Conservation (phyloP, 2,113 vertebrate species). For the Microtus ochrogaster region DNA sequence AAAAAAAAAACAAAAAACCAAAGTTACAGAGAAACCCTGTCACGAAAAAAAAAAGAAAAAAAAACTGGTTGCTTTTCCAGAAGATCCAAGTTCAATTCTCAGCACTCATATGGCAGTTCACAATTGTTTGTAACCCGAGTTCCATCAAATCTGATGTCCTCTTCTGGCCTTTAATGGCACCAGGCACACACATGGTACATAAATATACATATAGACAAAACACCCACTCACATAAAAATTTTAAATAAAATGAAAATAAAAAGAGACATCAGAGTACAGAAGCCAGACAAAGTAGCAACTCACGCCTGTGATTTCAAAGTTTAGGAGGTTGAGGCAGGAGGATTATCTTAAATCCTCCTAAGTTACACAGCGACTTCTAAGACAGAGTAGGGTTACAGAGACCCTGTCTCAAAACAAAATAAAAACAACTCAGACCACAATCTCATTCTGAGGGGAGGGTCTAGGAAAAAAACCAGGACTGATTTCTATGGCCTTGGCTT, state of each 20-base stretch:
- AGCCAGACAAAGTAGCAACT: neutral
- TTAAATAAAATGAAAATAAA: neutral
- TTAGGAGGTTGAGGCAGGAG: too few species aligned
- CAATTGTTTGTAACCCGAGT: neutral
- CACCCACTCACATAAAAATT: neutral
- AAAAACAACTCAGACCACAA: neutral
- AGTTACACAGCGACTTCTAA: neutral
- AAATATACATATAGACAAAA: neutral
- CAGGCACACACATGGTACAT: neutral
- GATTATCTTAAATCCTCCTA: too few species aligned
- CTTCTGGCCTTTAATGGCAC: neutral
- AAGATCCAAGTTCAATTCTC: neutral
- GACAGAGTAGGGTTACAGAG: neutral
- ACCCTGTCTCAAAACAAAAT: neutral
- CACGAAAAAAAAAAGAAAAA: too few species aligned
- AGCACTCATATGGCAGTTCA: neutral
- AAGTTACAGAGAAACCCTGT: too few species aligned
- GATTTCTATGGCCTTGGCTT: neutral
- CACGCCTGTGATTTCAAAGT: neutral
- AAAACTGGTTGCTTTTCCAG: neutral
- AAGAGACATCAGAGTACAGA: neutral
- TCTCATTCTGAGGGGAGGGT: neutral
- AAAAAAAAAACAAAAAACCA: too few species aligned
- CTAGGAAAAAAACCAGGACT: neutral
- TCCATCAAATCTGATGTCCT: too few species aligned